Conservation (phyloP, 2,888 invertebrate species). For the Lysandra bellargus region DNA sequence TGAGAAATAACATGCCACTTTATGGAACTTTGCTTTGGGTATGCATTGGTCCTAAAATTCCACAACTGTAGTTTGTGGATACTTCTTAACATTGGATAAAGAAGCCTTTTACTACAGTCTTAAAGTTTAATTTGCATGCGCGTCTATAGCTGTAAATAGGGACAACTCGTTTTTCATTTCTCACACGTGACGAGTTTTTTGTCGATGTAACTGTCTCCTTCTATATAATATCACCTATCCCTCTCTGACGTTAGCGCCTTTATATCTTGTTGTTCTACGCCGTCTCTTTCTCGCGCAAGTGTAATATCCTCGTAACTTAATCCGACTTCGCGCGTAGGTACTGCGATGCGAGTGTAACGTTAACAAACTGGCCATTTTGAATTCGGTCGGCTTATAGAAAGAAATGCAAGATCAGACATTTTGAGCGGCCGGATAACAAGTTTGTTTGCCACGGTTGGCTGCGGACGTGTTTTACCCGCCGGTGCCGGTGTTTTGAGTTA, state of each 20-base stretch:
- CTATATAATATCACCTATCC: constrained; percentile 37
- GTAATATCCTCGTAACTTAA: constrained; percentile 54
- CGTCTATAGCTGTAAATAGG: not conserved
- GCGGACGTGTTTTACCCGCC: constrained; percentile 59
- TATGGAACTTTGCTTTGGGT: not conserved
- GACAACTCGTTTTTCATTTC: constrained; percentile 38
- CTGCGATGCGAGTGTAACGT: constrained; percentile 42
- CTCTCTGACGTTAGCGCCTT: constrained; percentile 32
- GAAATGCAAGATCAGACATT: constrained; percentile 55
- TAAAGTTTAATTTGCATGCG: constrained; percentile 20
- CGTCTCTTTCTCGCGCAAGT: constrained; percentile 50
- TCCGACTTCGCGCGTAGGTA: constrained; percentile 48
- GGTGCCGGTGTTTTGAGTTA: constrained; percentile 56
- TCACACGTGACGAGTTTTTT: constrained; percentile 54
- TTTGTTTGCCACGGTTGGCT: constrained; percentile 66
- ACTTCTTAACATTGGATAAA: not conserved
- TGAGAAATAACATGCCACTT: not conserved
- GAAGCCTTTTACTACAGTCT: not conserved
- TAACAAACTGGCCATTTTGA: constrained; percentile 46
- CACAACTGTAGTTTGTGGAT: not conserved
- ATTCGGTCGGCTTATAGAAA: constrained; percentile 58
- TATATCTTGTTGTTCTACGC: constrained; percentile 33
- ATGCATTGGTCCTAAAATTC: constrained; percentile 26
- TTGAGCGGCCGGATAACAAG: constrained; percentile 54
- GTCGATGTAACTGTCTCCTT: constrained; percentile 40